These are phyloP conservation scores for Ceyx erithaca DNA, from an alignment of 2,797 vertebrate species.

Conservation along the genomic window DNA sequence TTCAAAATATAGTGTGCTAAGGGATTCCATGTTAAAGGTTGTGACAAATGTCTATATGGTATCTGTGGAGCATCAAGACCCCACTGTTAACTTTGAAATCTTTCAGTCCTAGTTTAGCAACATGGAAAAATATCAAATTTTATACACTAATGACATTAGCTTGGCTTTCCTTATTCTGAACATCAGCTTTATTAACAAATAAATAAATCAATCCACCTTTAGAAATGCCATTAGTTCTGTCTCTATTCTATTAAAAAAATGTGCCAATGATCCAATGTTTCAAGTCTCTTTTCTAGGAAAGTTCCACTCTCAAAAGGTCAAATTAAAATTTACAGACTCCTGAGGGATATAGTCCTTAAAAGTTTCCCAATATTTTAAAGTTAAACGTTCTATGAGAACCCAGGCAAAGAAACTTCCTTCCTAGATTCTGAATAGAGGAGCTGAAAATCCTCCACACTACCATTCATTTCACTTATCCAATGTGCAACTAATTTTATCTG, in stretches of 20 bases:
- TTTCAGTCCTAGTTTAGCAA: background rate
- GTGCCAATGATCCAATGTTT: background rate
- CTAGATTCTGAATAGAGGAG: background rate
- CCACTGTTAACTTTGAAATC: conserved; percentile 29
- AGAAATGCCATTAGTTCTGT: background rate
- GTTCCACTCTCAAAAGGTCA: background rate
- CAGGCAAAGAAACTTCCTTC: background rate
- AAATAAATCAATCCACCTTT: background rate
- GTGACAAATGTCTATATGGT: conserved; percentile 21
- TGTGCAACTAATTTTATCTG: background rate
- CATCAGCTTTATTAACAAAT: background rate
- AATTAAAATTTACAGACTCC: background rate
- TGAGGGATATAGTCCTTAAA: background rate
- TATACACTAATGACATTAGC: background rate
- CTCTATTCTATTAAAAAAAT: background rate
- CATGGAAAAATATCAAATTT: background rate
- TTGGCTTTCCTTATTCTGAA: background rate
- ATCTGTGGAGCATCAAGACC: background rate
- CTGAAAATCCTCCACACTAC: background rate
- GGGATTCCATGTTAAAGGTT: background rate
- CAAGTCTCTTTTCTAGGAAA: background rate
- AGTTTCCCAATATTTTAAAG: background rate
- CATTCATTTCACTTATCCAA: background rate
- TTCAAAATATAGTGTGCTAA: background rate
- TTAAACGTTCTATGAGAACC: background rate